These are phyloP conservation scores for Campylomormyrus tamandua DNA, from an alignment of 2,113 vertebrate genomes.

Conservation along the genomic window DNA sequence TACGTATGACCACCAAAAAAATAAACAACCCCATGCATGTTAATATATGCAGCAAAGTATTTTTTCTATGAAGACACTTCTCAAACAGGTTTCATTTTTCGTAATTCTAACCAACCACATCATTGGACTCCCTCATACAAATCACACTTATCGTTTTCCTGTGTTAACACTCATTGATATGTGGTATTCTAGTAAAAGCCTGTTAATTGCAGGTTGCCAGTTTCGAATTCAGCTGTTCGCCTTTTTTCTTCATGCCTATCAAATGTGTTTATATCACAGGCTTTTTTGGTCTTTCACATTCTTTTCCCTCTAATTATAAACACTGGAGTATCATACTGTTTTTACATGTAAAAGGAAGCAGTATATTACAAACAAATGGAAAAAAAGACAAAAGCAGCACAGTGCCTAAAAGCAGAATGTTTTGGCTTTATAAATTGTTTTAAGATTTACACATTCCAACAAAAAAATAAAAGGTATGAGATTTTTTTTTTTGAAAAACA, in stretches of 20 bases:
- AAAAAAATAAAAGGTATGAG: background rate
- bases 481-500: background rate
- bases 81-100: background rate
- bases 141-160: background rate
- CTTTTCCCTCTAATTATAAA: background rate
- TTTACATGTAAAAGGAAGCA: background rate
- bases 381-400: background rate
- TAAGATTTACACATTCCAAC: background rate
- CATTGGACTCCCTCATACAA: background rate
- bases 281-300: background rate
- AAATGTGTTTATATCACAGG: background rate
- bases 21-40: background rate
- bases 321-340: background rate
- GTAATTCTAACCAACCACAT: background rate
- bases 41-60: background rate
- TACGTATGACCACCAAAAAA: background rate
- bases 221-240: background rate
- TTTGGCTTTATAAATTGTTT: background rate
- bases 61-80: background rate
- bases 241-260: slow-evolving; percentile 3
- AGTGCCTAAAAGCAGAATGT: background rate
- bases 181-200: background rate
- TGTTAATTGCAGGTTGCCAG: background rate
- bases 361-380: background rate
- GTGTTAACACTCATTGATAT: background rate